Base-by-base conservation (phyloP, 2,888 invertebrate genomes). In the Diarsia mendica region DNA sequence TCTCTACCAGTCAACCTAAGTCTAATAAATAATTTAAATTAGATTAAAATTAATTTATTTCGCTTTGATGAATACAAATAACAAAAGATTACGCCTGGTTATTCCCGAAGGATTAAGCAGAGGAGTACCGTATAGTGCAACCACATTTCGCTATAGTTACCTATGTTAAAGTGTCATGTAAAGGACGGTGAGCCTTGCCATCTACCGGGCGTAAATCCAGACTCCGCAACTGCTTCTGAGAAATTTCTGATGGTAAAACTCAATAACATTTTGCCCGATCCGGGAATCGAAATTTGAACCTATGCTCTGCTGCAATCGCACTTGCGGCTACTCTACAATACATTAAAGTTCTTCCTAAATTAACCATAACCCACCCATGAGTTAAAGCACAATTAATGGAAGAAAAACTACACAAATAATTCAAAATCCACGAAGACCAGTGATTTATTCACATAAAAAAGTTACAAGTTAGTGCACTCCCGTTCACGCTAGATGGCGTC, bases 401-500 rank as follows among this genome's bases (percentile, higher is more conserved):
- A 33, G 65, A 1, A 18, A n/a, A n/a, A 53, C 6, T 3, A n/a
- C 6, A 18, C 53, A 5, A 53, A 8, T 33, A 53, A 8, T 33
- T 33, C 55, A 0, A 28, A 58, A 13, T 49, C 3, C 11, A 48
- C 9, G 0, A 61, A 3, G n/a, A 75, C 10, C 15, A 48, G 13
- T 48, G n/a, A 44, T 49, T 39, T 49, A 51, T 28, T 20, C 28
- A 11, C n/a, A 4, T 3, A 15, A 53, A 46, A 51, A 23, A 60
- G 15, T 23, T 23, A 66, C 55, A 74, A 51, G 18, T 10, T 53
- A 10, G 11, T 3, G 55, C 61, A 55, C 60, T 48, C 6, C 28
- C 20, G 46, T 65, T 44, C 64, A 33, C 61, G 55, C 20, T n/a
- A 71, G 78, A 80, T 80, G 72, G 78, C 72, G 67, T 67, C 48